Base-by-base conservation (phyloP, 2,888 invertebrate genomes). In the Zygaena filipendulae region DNA sequence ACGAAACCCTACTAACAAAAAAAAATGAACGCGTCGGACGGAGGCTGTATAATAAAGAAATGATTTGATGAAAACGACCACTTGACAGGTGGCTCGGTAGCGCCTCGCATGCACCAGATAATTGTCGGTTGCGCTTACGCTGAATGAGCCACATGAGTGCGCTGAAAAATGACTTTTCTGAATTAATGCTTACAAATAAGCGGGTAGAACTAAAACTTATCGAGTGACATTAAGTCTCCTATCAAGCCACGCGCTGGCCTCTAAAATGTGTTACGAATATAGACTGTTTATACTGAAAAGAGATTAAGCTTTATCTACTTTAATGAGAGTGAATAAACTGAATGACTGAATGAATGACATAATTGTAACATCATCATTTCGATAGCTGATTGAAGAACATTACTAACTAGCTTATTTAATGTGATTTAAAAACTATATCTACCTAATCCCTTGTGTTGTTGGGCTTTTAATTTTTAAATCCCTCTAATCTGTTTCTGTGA, bases 21-120 rank as follows among this genome's bases (percentile, higher is more conserved):
- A 71, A 67, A 16, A 16, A 16, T 7, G 50, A 56, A 59, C 61
- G 64, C 62, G 62, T 68, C 58, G 55, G 47, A 50, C 49, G 56
- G 71, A 75, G 70, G 62, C 71, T 75, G 74, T 59, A 59, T 59
- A 56, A 62, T 72, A 69, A 72, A 72, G 70, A 72, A 72, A 77
- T 74, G 75, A 77, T 79, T 79, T 77, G 74, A 75, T 72, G 67
- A 70, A n/a, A 75, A 71, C 67, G 58, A 54, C 61, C 57, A 57
- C 61, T 64, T 69, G 77, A 75, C 75, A 77, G 77, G 77, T 77
- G 77, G 71, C 67, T 60, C 60, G 70, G 67, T 59, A 62, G 58
- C 57, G 59, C 63, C 55, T 58, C 55, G 53, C 59, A 49, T 60
- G 48, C 58, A 67, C 54, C 49, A 51, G 54, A 57, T 75, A 74